Conservation (phyloP, 2,888 invertebrate genomes). For the Erebia ligea region DNA sequence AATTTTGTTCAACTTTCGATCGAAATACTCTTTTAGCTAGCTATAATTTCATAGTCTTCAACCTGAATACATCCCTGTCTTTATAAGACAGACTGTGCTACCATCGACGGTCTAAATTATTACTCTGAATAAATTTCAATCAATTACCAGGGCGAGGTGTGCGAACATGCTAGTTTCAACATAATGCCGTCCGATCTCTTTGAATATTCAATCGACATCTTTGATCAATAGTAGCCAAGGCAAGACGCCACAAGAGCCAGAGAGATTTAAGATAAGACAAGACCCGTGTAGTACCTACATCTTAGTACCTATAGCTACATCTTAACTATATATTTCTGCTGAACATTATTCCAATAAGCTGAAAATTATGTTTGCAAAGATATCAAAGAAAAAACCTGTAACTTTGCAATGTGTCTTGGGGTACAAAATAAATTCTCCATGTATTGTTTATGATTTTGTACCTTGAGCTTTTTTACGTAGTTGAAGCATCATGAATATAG, state of each 20-base stretch:
- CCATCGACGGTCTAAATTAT: constrained; percentile 57
- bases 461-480: too few species aligned
- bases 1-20: too few species aligned
- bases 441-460: too few species aligned
- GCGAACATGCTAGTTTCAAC: constrained; percentile 59
- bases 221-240: constrained; percentile 57
- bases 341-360: background rate
- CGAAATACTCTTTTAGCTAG: background rate
- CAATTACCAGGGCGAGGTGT: constrained; percentile 67
- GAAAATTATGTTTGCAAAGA: background rate
- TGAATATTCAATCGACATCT: constrained; percentile 75
- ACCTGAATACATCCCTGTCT: constrained; percentile 44
- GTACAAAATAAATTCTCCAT: too few species aligned
- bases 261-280: constrained; percentile 14
- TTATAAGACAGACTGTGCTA: constrained; percentile 52
- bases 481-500: too few species aligned
- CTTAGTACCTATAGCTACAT: background rate
- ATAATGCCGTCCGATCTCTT: constrained; percentile 64
- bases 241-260: constrained; percentile 15
- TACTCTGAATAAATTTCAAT: constrained; percentile 76
- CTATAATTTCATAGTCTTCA: background rate
- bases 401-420: too few species aligned
- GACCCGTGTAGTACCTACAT: background rate
- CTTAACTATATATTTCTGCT: background rate
- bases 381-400: too few species aligned